phyloP scores from a whole-genome alignment of 1,140 invertebrate genomes.

The Papilio polyxenes region DNA sequence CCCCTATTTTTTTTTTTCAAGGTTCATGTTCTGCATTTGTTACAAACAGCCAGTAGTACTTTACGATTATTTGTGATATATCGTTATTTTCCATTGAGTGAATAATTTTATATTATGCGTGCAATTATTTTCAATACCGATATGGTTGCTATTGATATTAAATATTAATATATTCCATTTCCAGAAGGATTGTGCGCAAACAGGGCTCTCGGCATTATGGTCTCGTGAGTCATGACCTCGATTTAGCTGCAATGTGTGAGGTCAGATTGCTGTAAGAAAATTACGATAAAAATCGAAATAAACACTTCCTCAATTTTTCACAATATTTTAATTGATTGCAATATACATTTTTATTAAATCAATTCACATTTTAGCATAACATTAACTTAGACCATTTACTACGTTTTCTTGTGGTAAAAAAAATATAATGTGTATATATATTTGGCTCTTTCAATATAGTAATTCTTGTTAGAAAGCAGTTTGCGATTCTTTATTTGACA shows the following conservation, averaged over 20 bases:
- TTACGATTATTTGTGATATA: not conserved
- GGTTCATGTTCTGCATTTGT: not conserved
- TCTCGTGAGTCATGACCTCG: conserved; percentile 42
- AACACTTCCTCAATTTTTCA: not conserved
- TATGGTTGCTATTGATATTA: not conserved
- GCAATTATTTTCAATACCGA: not conserved
- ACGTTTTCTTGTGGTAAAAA: not conserved
- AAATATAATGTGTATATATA: not conserved
- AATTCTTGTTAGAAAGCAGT: not conserved
- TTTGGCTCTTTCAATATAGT: not conserved
- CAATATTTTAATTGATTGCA: not conserved
- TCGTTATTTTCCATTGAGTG: not conserved
- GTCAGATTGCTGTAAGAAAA: conserved; percentile 31
- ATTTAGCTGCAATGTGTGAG: conserved; percentile 42
- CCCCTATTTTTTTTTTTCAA: not conserved
- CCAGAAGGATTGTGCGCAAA: conserved; percentile 18
- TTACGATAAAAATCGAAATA: not conserved
- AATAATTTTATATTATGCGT: not conserved
- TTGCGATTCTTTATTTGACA: not conserved
- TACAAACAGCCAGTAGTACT: not conserved
- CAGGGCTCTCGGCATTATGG: not conserved
- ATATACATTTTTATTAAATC: not conserved
- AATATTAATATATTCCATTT: conserved; percentile 1
- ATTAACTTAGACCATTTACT: not conserved
- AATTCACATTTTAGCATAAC: not conserved